These are phyloP conservation scores for Micromesistius poutassou DNA, from an alignment of 2,797 vertebrate genomes.

Conservation along the genomic window DNA sequence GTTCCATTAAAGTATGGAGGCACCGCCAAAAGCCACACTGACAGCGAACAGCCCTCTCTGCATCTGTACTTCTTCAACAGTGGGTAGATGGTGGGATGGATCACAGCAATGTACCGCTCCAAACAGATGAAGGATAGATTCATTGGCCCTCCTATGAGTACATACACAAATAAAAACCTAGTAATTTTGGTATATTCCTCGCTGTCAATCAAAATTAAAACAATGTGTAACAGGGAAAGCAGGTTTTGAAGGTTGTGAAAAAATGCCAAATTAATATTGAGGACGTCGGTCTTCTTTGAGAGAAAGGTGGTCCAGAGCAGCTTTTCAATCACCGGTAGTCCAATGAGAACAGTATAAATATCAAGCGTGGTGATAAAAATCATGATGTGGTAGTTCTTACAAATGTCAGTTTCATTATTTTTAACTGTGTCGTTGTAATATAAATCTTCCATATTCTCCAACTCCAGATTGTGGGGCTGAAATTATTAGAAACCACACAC, in stretches of 20 bases:
- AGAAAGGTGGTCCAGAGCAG: background rate
- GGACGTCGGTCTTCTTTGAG: background rate
- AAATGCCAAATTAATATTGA: background rate
- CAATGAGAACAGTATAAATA: background rate
- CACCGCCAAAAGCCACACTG: background rate
- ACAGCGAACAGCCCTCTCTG: background rate
- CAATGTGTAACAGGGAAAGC: background rate
- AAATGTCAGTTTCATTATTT: background rate
- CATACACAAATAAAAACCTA: background rate
- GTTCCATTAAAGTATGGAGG: background rate
- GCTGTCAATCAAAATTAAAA: background rate
- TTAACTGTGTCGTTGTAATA: background rate
- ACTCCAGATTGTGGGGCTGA: background rate
- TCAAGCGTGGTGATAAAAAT: background rate
- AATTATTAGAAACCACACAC: background rate
- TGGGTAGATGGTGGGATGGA: conserved; percentile 37
- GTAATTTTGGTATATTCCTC: background rate
- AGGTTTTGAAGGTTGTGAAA: background rate
- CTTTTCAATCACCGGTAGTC: background rate
- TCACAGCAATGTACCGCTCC: conserved; percentile 50
- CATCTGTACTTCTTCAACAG: conserved; percentile 46
- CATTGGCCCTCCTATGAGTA: conserved; percentile 27
- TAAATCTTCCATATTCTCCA: background rate
- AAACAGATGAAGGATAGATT: conserved; percentile 42
- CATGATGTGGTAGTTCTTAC: background rate